Conservation (phyloP, 1,140 invertebrate species). For the Globodera rostochiensis region DNA sequence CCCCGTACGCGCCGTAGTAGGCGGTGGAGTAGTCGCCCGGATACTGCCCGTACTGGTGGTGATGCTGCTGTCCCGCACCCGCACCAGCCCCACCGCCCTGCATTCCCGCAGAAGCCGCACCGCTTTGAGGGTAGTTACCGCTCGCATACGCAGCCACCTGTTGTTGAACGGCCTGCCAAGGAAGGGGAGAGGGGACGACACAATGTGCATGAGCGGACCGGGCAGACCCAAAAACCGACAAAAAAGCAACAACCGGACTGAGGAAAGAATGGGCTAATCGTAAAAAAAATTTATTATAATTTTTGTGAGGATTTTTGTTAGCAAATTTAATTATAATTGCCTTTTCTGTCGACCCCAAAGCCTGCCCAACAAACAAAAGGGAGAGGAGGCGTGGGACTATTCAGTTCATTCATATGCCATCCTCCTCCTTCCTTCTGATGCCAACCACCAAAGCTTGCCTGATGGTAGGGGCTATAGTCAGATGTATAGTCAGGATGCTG, state of each 20-base stretch:
- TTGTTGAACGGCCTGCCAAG: conserved; percentile 18
- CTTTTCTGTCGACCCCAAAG: too few relatives aligned
- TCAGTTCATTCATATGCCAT: not conserved
- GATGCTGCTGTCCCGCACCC: not conserved
- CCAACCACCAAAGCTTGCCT: too few relatives aligned
- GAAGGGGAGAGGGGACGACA: not conserved
- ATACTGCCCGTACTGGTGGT: conserved; percentile 1
- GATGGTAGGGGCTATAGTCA: not conserved
- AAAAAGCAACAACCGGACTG: too few relatives aligned
- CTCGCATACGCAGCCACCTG: conserved; percentile 25
- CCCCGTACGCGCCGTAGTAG: conserved; percentile 1
- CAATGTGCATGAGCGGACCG: not conserved
- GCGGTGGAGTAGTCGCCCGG: conserved; percentile 7
- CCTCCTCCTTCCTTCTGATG: not conserved
- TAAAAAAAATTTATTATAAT: too few relatives aligned
- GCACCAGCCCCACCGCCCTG: not conserved
- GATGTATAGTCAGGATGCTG: not conserved
- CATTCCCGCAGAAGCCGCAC: not conserved
- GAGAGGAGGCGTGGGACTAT: not conserved
- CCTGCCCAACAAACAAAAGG: too few relatives aligned
- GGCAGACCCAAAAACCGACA: too few relatives aligned
- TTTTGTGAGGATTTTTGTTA: too few relatives aligned
- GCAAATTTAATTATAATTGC: too few relatives aligned
- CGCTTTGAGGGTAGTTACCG: not conserved
- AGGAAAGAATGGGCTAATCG: too few relatives aligned